Percentiles rank a stretch among this genome's conserved stretches.
These are phyloP conservation scores for Crossocerus cetratus DNA, from an alignment of 2,888 invertebrate genomes.

Conservation along the genomic window DNA sequence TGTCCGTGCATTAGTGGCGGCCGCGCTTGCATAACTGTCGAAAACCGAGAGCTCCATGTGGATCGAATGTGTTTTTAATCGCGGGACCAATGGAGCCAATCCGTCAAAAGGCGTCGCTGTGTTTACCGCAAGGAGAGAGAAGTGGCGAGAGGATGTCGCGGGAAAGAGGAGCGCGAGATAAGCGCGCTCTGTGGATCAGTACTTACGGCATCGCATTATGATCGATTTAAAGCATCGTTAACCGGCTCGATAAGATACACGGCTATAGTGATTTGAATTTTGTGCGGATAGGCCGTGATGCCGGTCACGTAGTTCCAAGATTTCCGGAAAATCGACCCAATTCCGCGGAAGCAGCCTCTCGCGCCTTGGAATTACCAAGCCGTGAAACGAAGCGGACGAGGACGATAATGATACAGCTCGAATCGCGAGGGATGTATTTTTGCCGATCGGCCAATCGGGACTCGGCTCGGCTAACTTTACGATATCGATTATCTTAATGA, in stretches of 20 bases:
- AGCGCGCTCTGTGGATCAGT: conserved; percentile 14
- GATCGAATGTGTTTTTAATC: too few species aligned
- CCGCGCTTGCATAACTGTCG: too few species aligned
- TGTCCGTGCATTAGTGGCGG: neutral
- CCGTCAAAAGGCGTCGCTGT: too few species aligned
- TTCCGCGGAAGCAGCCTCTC: too few species aligned
- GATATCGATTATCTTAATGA: conserved; percentile 45
- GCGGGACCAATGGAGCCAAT: too few species aligned
- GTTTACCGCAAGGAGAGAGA: neutral
- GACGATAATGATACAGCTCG: neutral
- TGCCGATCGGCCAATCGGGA: conserved; percentile 12
- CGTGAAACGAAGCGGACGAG: too few species aligned
- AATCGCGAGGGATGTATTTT: conserved; percentile 18
- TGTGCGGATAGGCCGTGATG: conserved; percentile 20
- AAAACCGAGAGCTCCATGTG: too few species aligned
- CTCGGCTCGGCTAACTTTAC: conserved; percentile 28
- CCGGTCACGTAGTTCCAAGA: conserved; percentile 29
- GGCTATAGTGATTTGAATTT: conserved; percentile 17
- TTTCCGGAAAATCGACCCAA: neutral
- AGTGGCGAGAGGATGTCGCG: neutral
- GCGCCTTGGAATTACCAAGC: too few species aligned
- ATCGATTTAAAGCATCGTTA: conserved; percentile 23
- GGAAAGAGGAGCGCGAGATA: neutral
- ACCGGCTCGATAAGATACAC: conserved; percentile 9
- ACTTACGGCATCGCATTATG: conserved; percentile 16